Evolutionary conservation across 2,797 vertebrate genomes (phyloP).

Genomic region (Hapalemur alaotrensis): DNA sequence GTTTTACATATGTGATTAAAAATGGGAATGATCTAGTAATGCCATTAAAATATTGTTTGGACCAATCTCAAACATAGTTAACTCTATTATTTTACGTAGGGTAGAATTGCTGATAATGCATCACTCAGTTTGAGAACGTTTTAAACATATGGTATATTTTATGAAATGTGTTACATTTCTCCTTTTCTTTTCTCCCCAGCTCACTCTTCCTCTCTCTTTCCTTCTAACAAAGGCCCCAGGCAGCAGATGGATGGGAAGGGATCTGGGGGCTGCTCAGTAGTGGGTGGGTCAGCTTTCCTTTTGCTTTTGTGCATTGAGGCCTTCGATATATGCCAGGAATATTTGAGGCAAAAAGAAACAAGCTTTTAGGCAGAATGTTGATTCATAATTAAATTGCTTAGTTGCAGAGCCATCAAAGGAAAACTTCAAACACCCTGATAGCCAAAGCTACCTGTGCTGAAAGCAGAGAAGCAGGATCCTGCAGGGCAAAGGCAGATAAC

Average conservation of each 20-base stretch:
- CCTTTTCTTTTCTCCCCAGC: neutral
- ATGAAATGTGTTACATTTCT: neutral
- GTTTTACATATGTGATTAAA: conserved; percentile 20
- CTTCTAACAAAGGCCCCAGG: neutral
- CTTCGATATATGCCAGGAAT: conserved; percentile 32
- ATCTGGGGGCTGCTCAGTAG: neutral
- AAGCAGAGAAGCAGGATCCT: conserved; percentile 15
- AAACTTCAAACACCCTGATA: conserved; percentile 47
- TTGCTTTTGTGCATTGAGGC: conserved; percentile 29
- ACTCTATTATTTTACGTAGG: neutral
- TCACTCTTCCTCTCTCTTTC: neutral
- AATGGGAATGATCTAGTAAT: neutral
- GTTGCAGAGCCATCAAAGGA: conserved; percentile 55
- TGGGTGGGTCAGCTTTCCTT: neutral
- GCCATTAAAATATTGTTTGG: conserved; percentile 11
- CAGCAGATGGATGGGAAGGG: neutral
- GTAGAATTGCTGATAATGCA: neutral
- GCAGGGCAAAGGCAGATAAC: neutral
- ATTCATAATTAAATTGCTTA: conserved; percentile 63
- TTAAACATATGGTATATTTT: neutral
- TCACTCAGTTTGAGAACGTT: conserved; percentile 19
- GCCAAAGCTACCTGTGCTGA: conserved; percentile 40
- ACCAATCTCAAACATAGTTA: neutral
- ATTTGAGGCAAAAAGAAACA: neutral
- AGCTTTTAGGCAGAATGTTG: conserved; percentile 34